Base-by-base conservation (phyloP, 2,888 invertebrate species). In the Tiphia femorata region DNA sequence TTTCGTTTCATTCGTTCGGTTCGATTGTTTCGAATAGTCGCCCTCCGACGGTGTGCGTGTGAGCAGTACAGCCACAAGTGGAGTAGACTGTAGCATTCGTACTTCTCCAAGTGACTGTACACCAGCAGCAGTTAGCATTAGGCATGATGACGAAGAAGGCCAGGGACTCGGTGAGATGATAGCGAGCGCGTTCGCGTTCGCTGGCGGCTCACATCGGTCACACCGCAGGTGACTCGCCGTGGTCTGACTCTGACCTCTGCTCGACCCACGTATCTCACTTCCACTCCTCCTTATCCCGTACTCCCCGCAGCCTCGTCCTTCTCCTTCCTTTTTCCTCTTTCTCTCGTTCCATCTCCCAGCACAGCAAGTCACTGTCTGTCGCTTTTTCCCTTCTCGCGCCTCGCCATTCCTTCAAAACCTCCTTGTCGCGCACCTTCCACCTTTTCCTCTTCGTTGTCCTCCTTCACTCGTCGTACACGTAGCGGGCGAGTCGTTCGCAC, bases 211-310 rank as follows among this genome's bases (percentile, higher is more conserved):
- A 64, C 75, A 75, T 75, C 68, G 76, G 75, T 75, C 75, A 77
- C 77, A 73, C 75, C 73, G 62, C 76, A 73, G 76, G 77, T 76
- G 77, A 76, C 75, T 75, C 71, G 68, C 70, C 74, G 72, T 64
- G 70, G 72, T 72, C 66, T 62, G 62, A 62, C 62, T 59, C 55
- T 73, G 75, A 76, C 75, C 74, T 61, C 60, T 67, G 64, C 59
- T 64, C 72, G 75, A 76, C 75, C 76, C 65, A 60, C 70, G 73
- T 76, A 73, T 71, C 75, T 73, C 68, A 73, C 73, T 76, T 70
- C 67, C 65, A 72, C 53, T 64, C 59, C 57, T 51, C 53, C 58
- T 47, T 35, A 17, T 47, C 38, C 29, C 58, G 49, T n/a, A n/a
- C 35, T 57, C 56, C 21, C 30, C 54, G 44, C 40, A 38, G 21